Percentiles rank a stretch among this genome's conserved stretches.
Evolutionary conservation across 2,888 invertebrate genomes (phyloP).

Genomic region (Amphimallon solstitiale): DNA sequence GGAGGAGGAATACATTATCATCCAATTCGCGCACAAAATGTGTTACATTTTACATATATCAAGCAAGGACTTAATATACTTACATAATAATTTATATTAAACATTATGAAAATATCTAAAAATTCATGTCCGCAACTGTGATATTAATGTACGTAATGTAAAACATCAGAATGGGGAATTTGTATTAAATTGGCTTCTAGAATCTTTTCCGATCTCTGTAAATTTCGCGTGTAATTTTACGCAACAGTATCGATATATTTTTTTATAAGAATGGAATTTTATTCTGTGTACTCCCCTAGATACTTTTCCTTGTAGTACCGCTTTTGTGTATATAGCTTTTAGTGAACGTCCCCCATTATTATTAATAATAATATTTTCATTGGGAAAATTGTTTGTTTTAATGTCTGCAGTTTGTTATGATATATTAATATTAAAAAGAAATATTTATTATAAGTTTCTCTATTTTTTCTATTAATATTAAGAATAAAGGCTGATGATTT

Average conservation of each 20-base stretch:
- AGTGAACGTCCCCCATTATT: conserved; percentile 19
- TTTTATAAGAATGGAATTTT: conserved; percentile 9
- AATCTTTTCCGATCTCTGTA: too few species aligned
- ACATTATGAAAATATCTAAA: too few species aligned
- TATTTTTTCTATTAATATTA: neutral
- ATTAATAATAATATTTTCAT: neutral
- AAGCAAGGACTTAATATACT: too few species aligned
- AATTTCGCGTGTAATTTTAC: neutral
- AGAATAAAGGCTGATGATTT: neutral
- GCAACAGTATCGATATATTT: conserved; percentile 12
- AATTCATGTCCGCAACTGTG: too few species aligned
- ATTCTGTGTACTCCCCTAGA: neutral
- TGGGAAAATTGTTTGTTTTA: conserved; percentile 18
- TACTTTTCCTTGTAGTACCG: conserved; percentile 3
- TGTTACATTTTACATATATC: too few species aligned
- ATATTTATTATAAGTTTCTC: neutral
- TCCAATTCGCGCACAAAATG: too few species aligned
- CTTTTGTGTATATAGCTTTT: conserved; percentile 33
- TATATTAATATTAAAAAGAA: neutral
- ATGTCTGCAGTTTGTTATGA: neutral
- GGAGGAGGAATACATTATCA: too few species aligned
- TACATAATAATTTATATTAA: too few species aligned
- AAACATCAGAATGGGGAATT: too few species aligned
- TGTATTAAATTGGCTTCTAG: too few species aligned
- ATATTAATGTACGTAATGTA: too few species aligned